Conservation (phyloP, 35 echinoderm and acorn worm genomes). For the Ptychodera flava region DNA sequence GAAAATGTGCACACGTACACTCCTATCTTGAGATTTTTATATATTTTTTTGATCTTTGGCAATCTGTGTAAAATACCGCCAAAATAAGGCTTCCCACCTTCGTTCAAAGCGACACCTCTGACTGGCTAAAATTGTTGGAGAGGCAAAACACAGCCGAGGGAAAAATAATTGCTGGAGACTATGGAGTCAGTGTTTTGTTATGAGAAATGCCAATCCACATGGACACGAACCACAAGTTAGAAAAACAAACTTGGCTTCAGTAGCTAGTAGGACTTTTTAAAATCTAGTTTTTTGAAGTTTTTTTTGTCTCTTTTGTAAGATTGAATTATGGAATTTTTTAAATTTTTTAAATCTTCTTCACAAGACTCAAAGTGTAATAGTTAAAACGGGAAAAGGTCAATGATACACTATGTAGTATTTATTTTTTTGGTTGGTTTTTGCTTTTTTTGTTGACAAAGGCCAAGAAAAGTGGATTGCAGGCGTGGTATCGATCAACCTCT, state of each 20-base stretch:
- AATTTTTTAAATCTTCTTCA: not conserved
- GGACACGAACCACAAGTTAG: not conserved
- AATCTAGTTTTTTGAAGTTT: not conserved
- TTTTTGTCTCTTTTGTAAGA: not conserved
- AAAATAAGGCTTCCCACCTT: too few relatives aligned
- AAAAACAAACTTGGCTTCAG: slow-evolving; percentile 1
- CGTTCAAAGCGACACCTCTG: too few relatives aligned
- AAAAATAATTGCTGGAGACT: not conserved
- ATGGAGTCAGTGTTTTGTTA: not conserved
- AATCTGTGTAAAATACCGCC: too few relatives aligned
- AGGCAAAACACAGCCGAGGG: too few relatives aligned
- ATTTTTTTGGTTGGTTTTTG: not conserved
- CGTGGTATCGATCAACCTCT: too few relatives aligned
- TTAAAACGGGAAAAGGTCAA: not conserved
- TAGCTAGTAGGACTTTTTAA: not conserved
- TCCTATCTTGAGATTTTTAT: too few relatives aligned
- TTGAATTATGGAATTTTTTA: not conserved
- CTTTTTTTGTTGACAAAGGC: too few relatives aligned
- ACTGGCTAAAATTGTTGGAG: too few relatives aligned
- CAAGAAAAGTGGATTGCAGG: too few relatives aligned
- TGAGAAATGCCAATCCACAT: not conserved
- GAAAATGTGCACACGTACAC: too few relatives aligned
- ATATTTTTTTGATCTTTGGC: too few relatives aligned
- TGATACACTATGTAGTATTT: not conserved
- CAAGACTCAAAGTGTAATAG: not conserved